Percentiles rank a stretch among this genome's conserved stretches.
Conservation (phyloP, 2,888 invertebrate species). For the Leptopterna dolabrata region DNA sequence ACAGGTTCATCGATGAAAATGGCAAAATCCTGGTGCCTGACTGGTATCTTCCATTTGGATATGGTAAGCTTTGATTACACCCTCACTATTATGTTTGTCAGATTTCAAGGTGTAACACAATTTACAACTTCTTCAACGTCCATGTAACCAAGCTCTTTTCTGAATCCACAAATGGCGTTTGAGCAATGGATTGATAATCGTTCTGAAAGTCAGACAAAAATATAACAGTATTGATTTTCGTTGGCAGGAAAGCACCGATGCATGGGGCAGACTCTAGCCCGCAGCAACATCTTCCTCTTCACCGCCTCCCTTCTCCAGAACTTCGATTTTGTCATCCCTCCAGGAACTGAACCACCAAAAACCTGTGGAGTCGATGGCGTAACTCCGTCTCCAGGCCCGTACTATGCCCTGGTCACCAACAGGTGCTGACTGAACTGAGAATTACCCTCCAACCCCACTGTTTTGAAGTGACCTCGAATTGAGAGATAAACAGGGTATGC, state of each 20-base stretch:
- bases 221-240: neutral
- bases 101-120: too few species aligned
- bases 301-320: constrained; percentile 79
- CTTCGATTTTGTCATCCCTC: constrained; percentile 76
- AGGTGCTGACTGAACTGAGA: constrained; percentile 27
- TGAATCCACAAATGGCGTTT: too few species aligned
- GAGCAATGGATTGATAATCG: too few species aligned
- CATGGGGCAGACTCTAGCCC: constrained; percentile 83
- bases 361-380: constrained; percentile 80
- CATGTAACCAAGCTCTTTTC: too few species aligned
- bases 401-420: constrained; percentile 72
- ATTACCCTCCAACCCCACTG: neutral
- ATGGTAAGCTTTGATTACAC: constrained; percentile 68
- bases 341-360: constrained; percentile 75
- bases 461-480: neutral
- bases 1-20: constrained; percentile 75
- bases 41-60: constrained; percentile 81
- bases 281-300: constrained; percentile 83
- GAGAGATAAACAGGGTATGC: neutral
- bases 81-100: neutral
- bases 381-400: constrained; percentile 81
- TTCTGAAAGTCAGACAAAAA: too few species aligned
- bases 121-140: too few species aligned
- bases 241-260: constrained; percentile 77
- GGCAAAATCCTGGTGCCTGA: constrained; percentile 75